Conservation (phyloP, 2,113 vertebrate genomes). For the Nyctereutes procyonoides region DNA sequence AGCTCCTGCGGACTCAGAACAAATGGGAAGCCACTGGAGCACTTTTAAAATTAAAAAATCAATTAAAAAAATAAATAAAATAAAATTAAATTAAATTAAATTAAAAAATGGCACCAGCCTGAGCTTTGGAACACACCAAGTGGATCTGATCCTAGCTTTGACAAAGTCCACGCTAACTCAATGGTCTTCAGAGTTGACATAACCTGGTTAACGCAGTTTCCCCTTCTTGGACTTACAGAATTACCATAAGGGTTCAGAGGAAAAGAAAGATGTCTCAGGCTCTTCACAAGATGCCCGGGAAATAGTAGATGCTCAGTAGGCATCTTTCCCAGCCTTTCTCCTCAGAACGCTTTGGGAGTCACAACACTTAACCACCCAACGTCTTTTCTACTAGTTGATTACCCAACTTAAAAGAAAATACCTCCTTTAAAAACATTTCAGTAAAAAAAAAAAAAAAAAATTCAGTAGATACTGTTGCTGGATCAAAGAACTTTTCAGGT, state of each 20-base stretch:
- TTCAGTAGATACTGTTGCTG: not conserved
- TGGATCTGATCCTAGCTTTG: not conserved
- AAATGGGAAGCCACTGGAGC: not conserved
- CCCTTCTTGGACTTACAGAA: not conserved
- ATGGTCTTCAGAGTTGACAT: not conserved
- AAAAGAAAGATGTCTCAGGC: not conserved
- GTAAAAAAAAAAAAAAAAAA: slow-evolving; percentile 23
- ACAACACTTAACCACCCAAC: not conserved
- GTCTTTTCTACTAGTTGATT: slow-evolving; percentile 27
- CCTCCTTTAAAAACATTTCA: slow-evolving; percentile 43
- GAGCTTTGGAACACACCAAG: not conserved
- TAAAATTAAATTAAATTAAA: too few species aligned
- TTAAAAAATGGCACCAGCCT: not conserved
- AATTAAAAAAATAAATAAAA: too few species aligned
- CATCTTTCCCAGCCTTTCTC: not conserved
- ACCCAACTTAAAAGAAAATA: slow-evolving; percentile 52
- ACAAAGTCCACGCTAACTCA: not conserved
- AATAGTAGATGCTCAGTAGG: not conserved
- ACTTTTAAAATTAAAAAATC: not conserved
- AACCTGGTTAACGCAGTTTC: not conserved
- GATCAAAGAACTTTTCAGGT: slow-evolving; percentile 51
- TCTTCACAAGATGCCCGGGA: not conserved
- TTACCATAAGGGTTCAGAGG: not conserved
- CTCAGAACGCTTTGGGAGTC: not conserved
- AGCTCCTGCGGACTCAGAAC: not conserved